Evolutionary conservation across 2,113 vertebrate species (phyloP).

Genomic region (Ictidomys tridecemlineatus): DNA sequence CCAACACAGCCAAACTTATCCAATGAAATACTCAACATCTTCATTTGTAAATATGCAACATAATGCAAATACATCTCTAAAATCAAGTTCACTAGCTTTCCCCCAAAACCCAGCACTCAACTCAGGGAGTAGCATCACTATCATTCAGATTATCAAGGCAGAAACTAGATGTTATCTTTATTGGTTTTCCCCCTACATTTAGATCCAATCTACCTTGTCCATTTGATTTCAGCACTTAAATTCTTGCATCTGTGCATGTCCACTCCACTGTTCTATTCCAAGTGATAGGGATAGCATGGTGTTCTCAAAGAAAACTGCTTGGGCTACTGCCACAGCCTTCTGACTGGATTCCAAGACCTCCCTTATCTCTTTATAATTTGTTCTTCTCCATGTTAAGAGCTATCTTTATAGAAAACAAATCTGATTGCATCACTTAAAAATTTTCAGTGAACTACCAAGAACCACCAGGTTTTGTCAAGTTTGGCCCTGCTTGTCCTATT

Average conservation of each 20-base stretch:
- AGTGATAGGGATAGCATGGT: neutral
- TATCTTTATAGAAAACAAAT: neutral
- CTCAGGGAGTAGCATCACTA: neutral
- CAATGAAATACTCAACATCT: neutral
- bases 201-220: neutral
- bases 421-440: neutral
- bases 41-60: neutral
- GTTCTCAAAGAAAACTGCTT: neutral
- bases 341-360: neutral
- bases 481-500: neutral
- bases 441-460: neutral
- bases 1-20: neutral
- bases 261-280: neutral
- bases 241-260: neutral
- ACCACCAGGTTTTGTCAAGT: neutral
- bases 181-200: neutral
- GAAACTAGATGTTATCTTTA: neutral
- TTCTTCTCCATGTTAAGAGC: neutral
- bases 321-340: neutral
- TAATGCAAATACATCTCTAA: neutral
- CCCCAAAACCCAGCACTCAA: neutral
- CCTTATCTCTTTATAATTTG: neutral
- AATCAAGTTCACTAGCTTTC: neutral
- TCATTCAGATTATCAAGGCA: slow-evolving; percentile 14
- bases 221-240: neutral